Percentiles rank a stretch among this genome's conserved stretches.
These are phyloP conservation scores for Zeugodacus cucurbitae DNA, from an alignment of 1,140 invertebrate genomes.

Conservation along the genomic window DNA sequence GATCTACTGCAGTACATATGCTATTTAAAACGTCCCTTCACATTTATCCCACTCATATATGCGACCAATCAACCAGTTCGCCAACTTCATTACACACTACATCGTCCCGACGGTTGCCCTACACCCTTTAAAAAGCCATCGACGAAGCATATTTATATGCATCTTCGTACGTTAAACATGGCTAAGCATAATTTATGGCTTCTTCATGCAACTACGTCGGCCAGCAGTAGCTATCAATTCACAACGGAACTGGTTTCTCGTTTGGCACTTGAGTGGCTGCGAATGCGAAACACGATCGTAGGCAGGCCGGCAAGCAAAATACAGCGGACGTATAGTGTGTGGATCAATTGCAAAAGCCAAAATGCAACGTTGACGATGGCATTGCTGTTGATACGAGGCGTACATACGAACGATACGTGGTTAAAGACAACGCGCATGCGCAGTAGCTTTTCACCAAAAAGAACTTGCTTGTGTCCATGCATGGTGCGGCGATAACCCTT, in stretches of 20 bases:
- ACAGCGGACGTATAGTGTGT: not conserved
- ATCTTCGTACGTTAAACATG: slow-evolving; percentile 40
- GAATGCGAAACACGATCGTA: slow-evolving; percentile 14
- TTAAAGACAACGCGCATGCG: slow-evolving; percentile 7
- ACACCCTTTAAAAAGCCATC: not conserved
- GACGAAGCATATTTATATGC: not conserved
- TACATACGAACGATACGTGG: no score
- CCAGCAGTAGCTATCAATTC: slow-evolving; percentile 24
- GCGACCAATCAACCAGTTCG: slow-evolving; percentile 25
- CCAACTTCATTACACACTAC: not conserved
- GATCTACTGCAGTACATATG: not conserved
- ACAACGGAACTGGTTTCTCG: not conserved
- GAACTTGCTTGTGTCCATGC: not conserved
- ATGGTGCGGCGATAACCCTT: not conserved
- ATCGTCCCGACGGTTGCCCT: not conserved
- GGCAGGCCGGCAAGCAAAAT: not conserved
- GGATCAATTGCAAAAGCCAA: not conserved
- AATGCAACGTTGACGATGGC: not conserved
- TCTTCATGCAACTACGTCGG: slow-evolving; percentile 5
- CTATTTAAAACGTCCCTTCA: not conserved
- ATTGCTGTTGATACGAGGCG: not conserved
- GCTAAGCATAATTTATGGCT: slow-evolving; percentile 44
- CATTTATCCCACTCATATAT: not conserved
- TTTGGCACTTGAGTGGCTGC: slow-evolving; percentile 33
- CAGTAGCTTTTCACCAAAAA: not conserved